Evolutionary conservation across 2,797 vertebrate genomes (phyloP), one percentile per base, ranked within the genome.

Genomic region (Dromococcyx pavoninus): DNA sequence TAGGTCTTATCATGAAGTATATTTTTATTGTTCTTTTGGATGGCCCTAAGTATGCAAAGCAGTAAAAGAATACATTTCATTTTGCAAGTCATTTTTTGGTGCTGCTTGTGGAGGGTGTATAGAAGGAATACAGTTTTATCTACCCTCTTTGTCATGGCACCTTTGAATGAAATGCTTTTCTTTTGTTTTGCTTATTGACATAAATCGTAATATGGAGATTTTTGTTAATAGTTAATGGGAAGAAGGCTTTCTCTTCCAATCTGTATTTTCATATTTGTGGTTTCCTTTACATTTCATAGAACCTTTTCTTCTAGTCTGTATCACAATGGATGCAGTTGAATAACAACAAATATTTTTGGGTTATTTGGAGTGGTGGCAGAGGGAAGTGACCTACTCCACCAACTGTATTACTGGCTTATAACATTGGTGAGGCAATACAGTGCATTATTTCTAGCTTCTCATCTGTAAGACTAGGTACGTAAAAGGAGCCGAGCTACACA

Each of bases 201-300:
- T 89, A 95, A 96, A 92, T 84, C 92, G 85, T 94, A 89, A 94
- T 87, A 69, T 9, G 24, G 77, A 79, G 77, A 91, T 74, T 66
- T 76, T 94, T 97, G 95, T 95, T 97, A 93, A 96, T 97, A 96
- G 91, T 91, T 96, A 96, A 95, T 91, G 77, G 96, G 93, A 97
- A 96, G 84, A 96, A 86, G 65, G 14, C 87, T 95, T 96, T 93
- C 73, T 96, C 67, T 97, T 97, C 92, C 92, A 95, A 82, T 94
- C 56, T 17, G 3, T 86, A 13, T 95, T 95, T 94, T 96, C 86
- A 53, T 95, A 93, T 86, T 77, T 93, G 83, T 94, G 82, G 76
- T 94, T 96, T 95, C 86, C 65, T 95, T 24, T 91, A 44, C 89
- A 51, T 87, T 84, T 96, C 95, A 71, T n/a, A 69, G 86, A 96